Conservation (phyloP, 2,113 vertebrate species). For the Sylvietta virens region DNA sequence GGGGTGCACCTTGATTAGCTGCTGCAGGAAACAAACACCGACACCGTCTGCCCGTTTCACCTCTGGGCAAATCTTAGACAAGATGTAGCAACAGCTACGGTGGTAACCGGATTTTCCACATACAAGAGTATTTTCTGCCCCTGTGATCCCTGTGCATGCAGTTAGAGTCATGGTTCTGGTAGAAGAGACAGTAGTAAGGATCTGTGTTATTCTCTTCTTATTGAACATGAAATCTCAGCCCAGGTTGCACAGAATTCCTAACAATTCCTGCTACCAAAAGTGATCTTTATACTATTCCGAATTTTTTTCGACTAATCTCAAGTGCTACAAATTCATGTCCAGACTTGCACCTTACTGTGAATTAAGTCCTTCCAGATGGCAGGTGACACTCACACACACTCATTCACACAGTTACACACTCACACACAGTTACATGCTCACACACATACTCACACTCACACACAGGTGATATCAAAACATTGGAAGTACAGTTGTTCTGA, state of each 20-base stretch:
- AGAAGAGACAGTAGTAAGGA: neutral
- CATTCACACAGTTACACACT: neutral
- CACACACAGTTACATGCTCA: neutral
- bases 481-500: neutral
- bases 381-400: neutral
- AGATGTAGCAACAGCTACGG: neutral
- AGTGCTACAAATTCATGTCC: neutral
- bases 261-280: neutral
- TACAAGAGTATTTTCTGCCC: neutral
- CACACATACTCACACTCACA: neutral
- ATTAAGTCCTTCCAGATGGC: neutral
- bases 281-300: neutral
- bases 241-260: neutral
- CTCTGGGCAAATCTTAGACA: neutral
- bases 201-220: neutral
- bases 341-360: neutral
- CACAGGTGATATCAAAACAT: neutral
- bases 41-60: neutral
- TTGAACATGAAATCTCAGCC: neutral
- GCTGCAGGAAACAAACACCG: neutral
- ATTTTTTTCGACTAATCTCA: neutral
- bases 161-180: neutral
- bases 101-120: neutral
- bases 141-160: neutral
- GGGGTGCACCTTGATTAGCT: neutral